Conservation (phyloP, 2,797 vertebrate species). For the Cheirogaleus major region DNA sequence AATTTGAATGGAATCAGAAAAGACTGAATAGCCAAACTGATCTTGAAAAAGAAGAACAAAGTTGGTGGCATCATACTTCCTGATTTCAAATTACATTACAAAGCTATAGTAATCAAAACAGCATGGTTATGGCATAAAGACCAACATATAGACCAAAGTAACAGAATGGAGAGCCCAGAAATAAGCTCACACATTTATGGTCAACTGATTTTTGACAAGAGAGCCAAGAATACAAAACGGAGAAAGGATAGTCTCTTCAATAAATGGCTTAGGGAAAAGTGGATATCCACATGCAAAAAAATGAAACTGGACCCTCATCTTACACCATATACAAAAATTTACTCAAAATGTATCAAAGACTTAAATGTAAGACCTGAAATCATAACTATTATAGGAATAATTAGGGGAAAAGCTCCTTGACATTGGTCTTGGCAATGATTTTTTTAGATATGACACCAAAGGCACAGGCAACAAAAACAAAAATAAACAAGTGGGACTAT, state of each 20-base stretch:
- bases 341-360: too few species aligned
- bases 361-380: too few species aligned
- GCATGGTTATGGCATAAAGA: background rate
- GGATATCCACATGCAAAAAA: too few species aligned
- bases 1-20: too few species aligned
- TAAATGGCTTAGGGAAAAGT: too few species aligned
- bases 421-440: background rate
- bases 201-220: background rate
- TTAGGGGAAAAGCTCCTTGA: background rate
- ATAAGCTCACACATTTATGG: background rate
- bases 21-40: too few species aligned
- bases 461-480: background rate
- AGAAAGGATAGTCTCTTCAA: background rate
- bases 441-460: background rate
- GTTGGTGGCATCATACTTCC: background rate
- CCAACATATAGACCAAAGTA: background rate
- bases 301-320: too few species aligned
- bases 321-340: too few species aligned
- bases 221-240: background rate
- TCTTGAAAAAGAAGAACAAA: background rate
- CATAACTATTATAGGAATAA: background rate
- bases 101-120: background rate
- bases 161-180: background rate
- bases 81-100: background rate
- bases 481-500: background rate